These are phyloP conservation scores for Agrilus cyanescens DNA, from an alignment of 2,888 invertebrate genomes.

Conservation along the genomic window DNA sequence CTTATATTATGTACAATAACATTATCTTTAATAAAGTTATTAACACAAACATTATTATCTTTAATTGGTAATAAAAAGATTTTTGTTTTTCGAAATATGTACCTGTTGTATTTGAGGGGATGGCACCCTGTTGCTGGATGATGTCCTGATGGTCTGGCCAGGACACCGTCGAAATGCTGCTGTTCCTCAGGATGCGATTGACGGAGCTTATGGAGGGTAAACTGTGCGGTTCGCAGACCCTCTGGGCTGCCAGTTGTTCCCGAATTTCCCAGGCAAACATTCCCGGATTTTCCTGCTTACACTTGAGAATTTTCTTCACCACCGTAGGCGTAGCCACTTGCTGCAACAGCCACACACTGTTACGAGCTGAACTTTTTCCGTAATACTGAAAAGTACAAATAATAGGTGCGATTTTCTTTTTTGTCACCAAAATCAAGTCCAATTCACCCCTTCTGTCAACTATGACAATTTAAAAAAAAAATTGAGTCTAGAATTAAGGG, in stretches of 20 bases:
- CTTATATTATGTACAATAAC: background rate
- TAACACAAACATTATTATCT: background rate
- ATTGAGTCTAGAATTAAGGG: too few relatives aligned
- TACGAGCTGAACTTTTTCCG: too few relatives aligned
- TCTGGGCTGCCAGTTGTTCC: slow-evolving; percentile 75
- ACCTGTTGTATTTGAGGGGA: slow-evolving; percentile 14
- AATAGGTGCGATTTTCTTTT: too few relatives aligned
- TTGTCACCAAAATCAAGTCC: too few relatives aligned
- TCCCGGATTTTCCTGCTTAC: slow-evolving; percentile 90
- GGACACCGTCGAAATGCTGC: slow-evolving; percentile 43
- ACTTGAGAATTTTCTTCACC: slow-evolving; percentile 84
- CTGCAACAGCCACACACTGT: slow-evolving; percentile 38
- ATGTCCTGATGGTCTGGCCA: slow-evolving; percentile 52
- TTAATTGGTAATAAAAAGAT: background rate
- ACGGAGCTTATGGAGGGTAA: slow-evolving; percentile 92
- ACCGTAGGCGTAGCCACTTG: slow-evolving; percentile 96
- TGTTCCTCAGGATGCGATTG: slow-evolving; percentile 82
- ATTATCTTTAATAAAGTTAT: background rate
- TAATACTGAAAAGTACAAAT: too few relatives aligned
- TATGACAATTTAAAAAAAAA: too few relatives aligned
- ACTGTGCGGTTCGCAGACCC: slow-evolving; percentile 81
- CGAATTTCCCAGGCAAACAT: slow-evolving; percentile 97
- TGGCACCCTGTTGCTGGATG: slow-evolving; percentile 26
- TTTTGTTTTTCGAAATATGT: slow-evolving; percentile 7
- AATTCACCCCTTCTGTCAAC: too few relatives aligned